Evolutionary conservation across 2,113 vertebrate species (phyloP), one percentile per base, ranked within the genome.

Genomic region (Cyphotilapia sp.): DNA sequence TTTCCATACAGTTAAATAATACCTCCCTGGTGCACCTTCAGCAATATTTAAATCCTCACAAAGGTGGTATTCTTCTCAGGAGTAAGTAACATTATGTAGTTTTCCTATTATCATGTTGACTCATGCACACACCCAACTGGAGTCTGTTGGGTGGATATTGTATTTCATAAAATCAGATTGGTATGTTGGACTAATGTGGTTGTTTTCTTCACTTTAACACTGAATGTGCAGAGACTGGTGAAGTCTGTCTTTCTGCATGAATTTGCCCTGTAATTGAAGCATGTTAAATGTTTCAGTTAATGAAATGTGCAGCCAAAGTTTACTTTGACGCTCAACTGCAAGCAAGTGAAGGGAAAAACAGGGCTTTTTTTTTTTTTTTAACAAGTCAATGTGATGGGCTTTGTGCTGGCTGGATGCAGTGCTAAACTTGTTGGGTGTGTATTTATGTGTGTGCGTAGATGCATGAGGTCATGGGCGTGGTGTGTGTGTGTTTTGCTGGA

Each of bases 381-480:
- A n/a, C 53, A 78, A 63, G 42, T 88, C 83, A 53, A 29, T 53
- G 85, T 56, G 74, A 84, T 80, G 27, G 81, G 35, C 47, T 92
- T 84, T 87, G 84, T 89, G 51, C 85, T 71, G 27, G 24, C 61
- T 83, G 57, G 88, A 87, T 56, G 74, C 66, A 22, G 49, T 5
- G 7, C 47, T 45, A 47, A 81, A 56, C 74, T 89, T 69, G 57
- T 84, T 88, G 84, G 89, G 86, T 74, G 88, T 92, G 82, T 94
- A 61, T 90, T 33, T 86, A 76, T 47, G 42, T 88, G 80, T 87
- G 86, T 47, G 45, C 89, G 45, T 66, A 56, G 29, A 91, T 82
- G 63, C 78, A 91, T 93, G 88, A 93, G 86, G 81, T 92, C 87
- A 90, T 92, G 93, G 90, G 94, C 91, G 91, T 96, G 92, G 87